Base-by-base conservation (phyloP, 2,888 invertebrate genomes). In the Cerastis leucographa region DNA sequence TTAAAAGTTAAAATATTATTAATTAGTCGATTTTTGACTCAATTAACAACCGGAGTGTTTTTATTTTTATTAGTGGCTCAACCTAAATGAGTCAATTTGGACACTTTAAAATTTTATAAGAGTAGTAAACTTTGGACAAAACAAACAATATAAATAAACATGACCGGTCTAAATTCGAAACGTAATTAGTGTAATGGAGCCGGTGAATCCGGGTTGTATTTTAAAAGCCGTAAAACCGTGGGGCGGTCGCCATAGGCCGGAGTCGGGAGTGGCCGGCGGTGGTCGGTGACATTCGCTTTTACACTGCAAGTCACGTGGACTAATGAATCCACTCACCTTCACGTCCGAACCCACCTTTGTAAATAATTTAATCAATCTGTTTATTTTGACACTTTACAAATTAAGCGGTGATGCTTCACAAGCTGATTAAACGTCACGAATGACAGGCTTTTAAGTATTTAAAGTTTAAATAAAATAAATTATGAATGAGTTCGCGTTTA, bases 221-320 rank as follows among this genome's bases (percentile, higher is more conserved):
- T 90, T 89, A 91, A 90, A 90, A 90, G 89, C 87, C 88, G 91
- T 89, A 89, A 92, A 92, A 88, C 83, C 67, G 75, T 79, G 80
- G 88, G 92, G 92, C 87, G 89, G 71, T 42, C 74, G 70, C 76
- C 74, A 70, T 86, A 74, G 71, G 77, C 68, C 42, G 56, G 49
- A 79, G 70, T 79, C 76, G 80, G 88, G 85, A 86, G 85, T 83
- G 87, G 85, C 90, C 91, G 89, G 90, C 93, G 93, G 80, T 82
- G 86, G 64, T 89, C 91, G 89, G 91, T 94, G 94, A 94, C 94
- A 93, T 89, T 92, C 90, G 90, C 89, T 89, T 88, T 88, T 83
- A 87, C 85, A 79, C 90, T 94, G 95, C 95, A 95, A 95, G 96
- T 95, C 96, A 96, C 94, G 94, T 94, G 94, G 87, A 89, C 91